Percentiles rank a stretch among this genome's conserved stretches.
These are phyloP conservation scores for Gadopsis marmoratus DNA, from an alignment of 2,797 vertebrate genomes.

Conservation along the genomic window DNA sequence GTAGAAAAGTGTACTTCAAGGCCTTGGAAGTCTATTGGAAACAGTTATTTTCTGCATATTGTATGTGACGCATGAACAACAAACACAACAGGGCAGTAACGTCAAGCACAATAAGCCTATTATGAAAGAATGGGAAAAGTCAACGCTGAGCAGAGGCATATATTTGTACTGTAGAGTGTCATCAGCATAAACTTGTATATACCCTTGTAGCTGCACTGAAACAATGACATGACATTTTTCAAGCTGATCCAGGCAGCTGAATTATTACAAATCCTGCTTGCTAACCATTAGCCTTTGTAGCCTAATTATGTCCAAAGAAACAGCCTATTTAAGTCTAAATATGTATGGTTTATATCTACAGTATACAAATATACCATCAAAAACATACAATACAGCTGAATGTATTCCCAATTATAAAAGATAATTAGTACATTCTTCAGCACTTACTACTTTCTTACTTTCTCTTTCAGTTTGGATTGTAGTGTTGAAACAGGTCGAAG, in stretches of 20 bases:
- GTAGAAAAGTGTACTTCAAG: neutral
- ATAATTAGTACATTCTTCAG: neutral
- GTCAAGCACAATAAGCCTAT: neutral
- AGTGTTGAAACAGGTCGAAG: slow-evolving; percentile 16
- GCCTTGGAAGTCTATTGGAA: slow-evolving; percentile 24
- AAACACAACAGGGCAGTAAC: neutral
- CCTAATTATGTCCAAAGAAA: slow-evolving; percentile 2
- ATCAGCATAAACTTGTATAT: slow-evolving; percentile 22
- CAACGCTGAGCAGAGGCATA: neutral
- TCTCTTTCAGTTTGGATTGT: slow-evolving; percentile 13
- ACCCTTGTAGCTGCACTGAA: neutral
- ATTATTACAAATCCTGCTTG: slow-evolving; percentile 15
- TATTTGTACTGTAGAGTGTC: slow-evolving; percentile 1
- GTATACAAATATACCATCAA: neutral
- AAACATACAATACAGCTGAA: neutral
- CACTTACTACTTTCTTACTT: neutral
- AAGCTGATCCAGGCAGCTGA: neutral
- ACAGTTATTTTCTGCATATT: neutral
- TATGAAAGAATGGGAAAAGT: neutral
- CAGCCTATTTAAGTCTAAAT: slow-evolving; percentile 9
- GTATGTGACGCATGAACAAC: neutral
- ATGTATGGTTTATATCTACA: neutral
- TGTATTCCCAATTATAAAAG: slow-evolving; percentile 10
- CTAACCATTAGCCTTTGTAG: slow-evolving; percentile 7
- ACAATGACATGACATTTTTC: slow-evolving; percentile 7